phyloP scores from a whole-genome alignment of 2,113 vertebrate species.

The Sitta europaea region DNA sequence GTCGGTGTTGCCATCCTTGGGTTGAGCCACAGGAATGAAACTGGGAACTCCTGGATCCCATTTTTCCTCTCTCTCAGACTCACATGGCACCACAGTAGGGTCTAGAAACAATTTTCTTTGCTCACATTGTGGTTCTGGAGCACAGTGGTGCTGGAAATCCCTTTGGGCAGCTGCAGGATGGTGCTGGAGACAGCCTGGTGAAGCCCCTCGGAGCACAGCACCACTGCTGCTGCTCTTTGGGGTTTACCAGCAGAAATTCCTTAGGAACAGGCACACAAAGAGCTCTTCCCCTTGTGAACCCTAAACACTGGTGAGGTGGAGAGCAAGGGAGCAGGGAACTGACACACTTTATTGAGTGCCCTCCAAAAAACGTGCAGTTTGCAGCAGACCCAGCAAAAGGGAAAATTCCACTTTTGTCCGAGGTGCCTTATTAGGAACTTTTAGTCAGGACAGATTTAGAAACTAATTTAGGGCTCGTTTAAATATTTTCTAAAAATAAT shows the following conservation, averaged over 20 bases:
- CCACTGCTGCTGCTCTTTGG: not conserved
- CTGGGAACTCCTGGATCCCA: not conserved
- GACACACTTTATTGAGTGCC: not conserved
- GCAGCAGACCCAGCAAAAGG: not conserved
- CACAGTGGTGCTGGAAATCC: not conserved
- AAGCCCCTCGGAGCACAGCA: not conserved
- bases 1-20: not conserved
- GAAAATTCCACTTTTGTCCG: constrained; percentile 6
- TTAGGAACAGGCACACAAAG: not conserved
- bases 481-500: constrained; percentile 50
- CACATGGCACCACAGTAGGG: accelerated
- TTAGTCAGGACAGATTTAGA: not conserved
- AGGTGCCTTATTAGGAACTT: not conserved
- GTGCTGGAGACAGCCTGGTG: not conserved
- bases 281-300: not conserved
- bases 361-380: not conserved
- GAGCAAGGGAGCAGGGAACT: not conserved
- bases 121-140: not conserved
- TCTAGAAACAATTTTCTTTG: not conserved
- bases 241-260: not conserved
- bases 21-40: not conserved
- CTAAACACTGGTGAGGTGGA: not conserved
- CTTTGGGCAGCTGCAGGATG: no score
- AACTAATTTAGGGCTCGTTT: constrained; percentile 26
- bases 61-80: not conserved